A percentile compares a stretch with the other conserved stretches of the same genome.
Conservation (phyloP, 2,888 invertebrate species). For the Microplitis deprimator region DNA sequence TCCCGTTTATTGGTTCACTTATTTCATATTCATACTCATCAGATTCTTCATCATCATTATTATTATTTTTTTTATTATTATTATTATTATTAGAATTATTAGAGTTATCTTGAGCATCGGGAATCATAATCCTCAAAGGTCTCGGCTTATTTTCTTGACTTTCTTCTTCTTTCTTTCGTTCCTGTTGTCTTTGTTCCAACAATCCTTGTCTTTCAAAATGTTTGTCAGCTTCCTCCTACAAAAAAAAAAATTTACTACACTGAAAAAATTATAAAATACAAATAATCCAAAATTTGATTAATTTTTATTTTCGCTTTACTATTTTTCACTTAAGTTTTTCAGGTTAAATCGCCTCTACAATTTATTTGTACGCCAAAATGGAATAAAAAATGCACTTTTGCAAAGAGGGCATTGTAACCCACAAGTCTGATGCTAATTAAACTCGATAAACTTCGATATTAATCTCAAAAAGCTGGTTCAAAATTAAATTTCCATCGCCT, state of each 20-base stretch:
- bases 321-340: too few species aligned
- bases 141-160: constrained; percentile 56
- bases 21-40: constrained; percentile 61
- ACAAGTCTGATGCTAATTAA: too few species aligned
- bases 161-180: constrained; percentile 36
- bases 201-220: constrained; percentile 47
- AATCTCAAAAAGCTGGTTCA: too few species aligned
- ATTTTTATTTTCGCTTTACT: not conserved
- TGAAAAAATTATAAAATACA: not conserved
- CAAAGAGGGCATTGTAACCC: too few species aligned
- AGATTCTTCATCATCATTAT: constrained; percentile 49
- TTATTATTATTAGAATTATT: constrained; percentile 28
- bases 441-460: too few species aligned
- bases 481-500: too few species aligned
- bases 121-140: constrained; percentile 73
- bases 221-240: constrained; percentile 46
- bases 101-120: constrained; percentile 70
- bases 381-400: too few species aligned
- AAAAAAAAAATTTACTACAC: not conserved
- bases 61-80: constrained; percentile 61
- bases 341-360: too few species aligned
- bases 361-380: too few species aligned
- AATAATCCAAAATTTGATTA: not conserved
- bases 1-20: constrained; percentile 48
- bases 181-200: constrained; percentile 19